Conservation (phyloP, 2,113 vertebrate species). For the Ciconia boyciana region DNA sequence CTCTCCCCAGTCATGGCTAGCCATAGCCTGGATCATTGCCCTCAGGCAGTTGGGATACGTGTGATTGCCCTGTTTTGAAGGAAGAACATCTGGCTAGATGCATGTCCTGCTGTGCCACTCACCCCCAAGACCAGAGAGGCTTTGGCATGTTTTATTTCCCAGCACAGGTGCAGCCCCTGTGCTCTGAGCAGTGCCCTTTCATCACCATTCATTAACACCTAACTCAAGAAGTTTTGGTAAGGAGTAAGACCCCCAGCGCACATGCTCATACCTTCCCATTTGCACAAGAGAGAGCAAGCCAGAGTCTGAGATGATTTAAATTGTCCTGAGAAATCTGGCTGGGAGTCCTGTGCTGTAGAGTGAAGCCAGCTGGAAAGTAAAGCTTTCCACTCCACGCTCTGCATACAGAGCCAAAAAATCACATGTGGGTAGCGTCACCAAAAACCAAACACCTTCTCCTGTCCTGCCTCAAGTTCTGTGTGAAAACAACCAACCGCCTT, state of each 20-base stretch:
- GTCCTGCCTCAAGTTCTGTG: background rate
- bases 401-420: conserved; percentile 7
- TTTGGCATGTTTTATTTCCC: background rate
- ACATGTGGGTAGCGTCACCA: background rate
- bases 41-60: background rate
- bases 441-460: conserved; percentile 46
- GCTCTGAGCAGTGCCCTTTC: background rate
- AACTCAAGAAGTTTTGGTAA: background rate
- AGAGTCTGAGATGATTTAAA: background rate
- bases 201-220: background rate
- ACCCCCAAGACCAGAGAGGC: background rate
- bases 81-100: background rate
- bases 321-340: conserved; percentile 33
- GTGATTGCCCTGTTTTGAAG: background rate
- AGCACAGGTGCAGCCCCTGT: background rate
- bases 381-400: background rate
- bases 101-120: background rate
- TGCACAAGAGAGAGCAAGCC: background rate
- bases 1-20: background rate
- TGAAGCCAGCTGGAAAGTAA: conserved; percentile 24
- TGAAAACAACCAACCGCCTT: conserved; percentile 1
- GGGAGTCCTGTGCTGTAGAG: background rate
- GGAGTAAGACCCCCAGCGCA: background rate
- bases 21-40: background rate
- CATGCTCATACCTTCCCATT: background rate